Evolutionary conservation across 2,113 vertebrate genomes (phyloP).

Genomic region (Apeltes quadracus): DNA sequence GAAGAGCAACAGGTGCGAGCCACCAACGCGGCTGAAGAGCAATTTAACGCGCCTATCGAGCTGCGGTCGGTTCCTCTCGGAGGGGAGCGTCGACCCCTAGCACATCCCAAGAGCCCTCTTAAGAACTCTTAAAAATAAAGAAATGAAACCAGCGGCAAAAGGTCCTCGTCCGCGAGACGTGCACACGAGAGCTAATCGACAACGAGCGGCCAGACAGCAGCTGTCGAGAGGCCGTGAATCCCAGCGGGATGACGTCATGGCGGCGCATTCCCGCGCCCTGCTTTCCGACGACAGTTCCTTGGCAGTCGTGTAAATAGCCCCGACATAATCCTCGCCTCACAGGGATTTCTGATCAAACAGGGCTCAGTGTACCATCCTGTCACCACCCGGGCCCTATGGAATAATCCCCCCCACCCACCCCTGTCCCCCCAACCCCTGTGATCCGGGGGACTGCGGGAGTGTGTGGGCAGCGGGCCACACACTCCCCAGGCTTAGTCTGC

Average conservation of each 20-base stretch:
- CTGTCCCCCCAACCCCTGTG: conserved; percentile 57
- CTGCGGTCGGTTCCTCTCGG: neutral
- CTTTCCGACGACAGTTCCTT: conserved; percentile 54
- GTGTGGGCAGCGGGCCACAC: conserved; percentile 50
- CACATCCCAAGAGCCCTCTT: conserved; percentile 37
- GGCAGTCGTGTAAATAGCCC: conserved; percentile 77
- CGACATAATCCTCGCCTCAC: conserved; percentile 75
- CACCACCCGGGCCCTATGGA: conserved; percentile 60
- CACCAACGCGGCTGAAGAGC: neutral
- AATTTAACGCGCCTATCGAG: neutral
- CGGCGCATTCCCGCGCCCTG: conserved; percentile 53
- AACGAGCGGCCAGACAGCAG: conserved; percentile 63
- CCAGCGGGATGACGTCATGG: conserved; percentile 62
- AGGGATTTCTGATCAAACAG: conserved; percentile 76
- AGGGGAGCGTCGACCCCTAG: neutral
- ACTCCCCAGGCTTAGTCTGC: conserved; percentile 62
- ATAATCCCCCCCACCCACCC: conserved; percentile 63
- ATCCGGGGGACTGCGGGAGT: conserved; percentile 57
- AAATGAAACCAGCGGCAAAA: conserved; percentile 37
- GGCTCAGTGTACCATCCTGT: conserved; percentile 65
- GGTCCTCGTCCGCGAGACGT: conserved; percentile 46
- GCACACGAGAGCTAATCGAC: conserved; percentile 66
- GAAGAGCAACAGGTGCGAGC: conserved; percentile 25
- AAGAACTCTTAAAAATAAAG: conserved; percentile 37
- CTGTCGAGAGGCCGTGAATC: conserved; percentile 60